A percentile compares a stretch with the other conserved stretches of the same genome.
These are phyloP conservation scores for Cyrtorhinus lividipennis DNA, from an alignment of 1,140 invertebrate species.

Conservation along the genomic window DNA sequence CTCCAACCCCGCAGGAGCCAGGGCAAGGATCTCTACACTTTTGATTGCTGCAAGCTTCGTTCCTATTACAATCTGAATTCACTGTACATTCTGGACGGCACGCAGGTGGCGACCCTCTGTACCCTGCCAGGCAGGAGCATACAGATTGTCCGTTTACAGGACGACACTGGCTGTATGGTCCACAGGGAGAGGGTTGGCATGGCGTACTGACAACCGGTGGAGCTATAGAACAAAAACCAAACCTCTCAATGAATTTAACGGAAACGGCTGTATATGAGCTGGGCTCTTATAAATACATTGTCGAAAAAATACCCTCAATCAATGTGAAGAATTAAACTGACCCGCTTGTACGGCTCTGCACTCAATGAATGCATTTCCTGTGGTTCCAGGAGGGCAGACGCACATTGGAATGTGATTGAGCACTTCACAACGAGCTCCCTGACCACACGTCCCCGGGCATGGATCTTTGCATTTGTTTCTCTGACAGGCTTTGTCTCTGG, in stretches of 20 bases:
- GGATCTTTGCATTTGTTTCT: constrained; percentile 60
- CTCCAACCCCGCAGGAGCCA: constrained; percentile 48
- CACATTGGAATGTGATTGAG: constrained; percentile 32
- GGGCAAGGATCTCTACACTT: constrained; percentile 55
- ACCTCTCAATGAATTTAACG: background rate
- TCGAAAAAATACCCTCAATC: constrained; percentile 31
- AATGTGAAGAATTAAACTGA: background rate
- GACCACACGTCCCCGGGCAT: constrained; percentile 31
- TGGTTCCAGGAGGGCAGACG: constrained; percentile 32
- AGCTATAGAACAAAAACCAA: constrained; percentile 9
- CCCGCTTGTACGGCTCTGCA: constrained; percentile 23
- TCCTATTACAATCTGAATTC: constrained; percentile 51
- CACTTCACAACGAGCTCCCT: constrained; percentile 31
- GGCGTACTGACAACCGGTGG: constrained; percentile 24
- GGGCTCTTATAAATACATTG: background rate
- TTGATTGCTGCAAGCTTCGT: constrained; percentile 49
- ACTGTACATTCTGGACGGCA: constrained; percentile 58
- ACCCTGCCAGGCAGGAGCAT: constrained; percentile 49
- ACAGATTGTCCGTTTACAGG: constrained; percentile 43
- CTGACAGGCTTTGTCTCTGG: constrained; percentile 52
- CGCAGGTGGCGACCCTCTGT: constrained; percentile 52
- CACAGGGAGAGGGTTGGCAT: constrained; percentile 39
- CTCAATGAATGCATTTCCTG: constrained; percentile 32
- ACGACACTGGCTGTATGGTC: constrained; percentile 43
- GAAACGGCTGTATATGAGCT: background rate